phyloP scores from a whole-genome alignment of 2,113 vertebrate genomes.

The Brachyistius frenatus region DNA sequence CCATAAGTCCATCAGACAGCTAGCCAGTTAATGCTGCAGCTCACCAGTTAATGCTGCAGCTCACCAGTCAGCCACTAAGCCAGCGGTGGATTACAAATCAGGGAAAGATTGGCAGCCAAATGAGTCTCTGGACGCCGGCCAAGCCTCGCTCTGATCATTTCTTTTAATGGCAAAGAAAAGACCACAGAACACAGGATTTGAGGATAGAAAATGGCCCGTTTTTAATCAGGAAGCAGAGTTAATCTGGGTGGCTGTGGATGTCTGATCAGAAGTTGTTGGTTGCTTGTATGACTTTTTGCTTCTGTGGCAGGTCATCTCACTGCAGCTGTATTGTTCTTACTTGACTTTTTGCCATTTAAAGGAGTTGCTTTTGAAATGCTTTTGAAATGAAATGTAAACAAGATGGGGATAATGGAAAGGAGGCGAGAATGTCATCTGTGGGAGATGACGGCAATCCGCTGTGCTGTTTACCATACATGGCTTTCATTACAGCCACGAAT shows the following conservation, averaged over 20 bases:
- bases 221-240: constrained; percentile 53
- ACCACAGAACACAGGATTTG: constrained; percentile 51
- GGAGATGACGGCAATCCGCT: constrained; percentile 55
- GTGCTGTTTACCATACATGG: constrained; percentile 52
- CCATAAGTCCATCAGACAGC: constrained; percentile 21
- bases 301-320: constrained; percentile 5
- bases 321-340: constrained; percentile 51
- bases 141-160: constrained; percentile 68
- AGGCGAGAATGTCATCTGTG: constrained; percentile 52
- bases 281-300: constrained; percentile 11
- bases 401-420: constrained; percentile 41
- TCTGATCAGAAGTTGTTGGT: constrained; percentile 28
- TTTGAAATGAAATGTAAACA: constrained; percentile 70
- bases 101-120: constrained; percentile 71
- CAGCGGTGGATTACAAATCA: constrained; percentile 76
- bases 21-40: constrained; percentile 38
- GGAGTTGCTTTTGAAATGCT: constrained; percentile 31
- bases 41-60: constrained; percentile 40
- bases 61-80: constrained; percentile 53
- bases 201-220: constrained; percentile 44
- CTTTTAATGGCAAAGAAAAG: constrained; percentile 71
- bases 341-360: constrained; percentile 68
- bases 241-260: constrained; percentile 42
- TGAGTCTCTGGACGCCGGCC: constrained; percentile 63
- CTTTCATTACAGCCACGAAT: constrained; percentile 62